Percentiles rank a stretch among this genome's conserved stretches.
Evolutionary conservation across 2,888 invertebrate species (phyloP).

Genomic region (Caenorhabditis sp.): DNA sequence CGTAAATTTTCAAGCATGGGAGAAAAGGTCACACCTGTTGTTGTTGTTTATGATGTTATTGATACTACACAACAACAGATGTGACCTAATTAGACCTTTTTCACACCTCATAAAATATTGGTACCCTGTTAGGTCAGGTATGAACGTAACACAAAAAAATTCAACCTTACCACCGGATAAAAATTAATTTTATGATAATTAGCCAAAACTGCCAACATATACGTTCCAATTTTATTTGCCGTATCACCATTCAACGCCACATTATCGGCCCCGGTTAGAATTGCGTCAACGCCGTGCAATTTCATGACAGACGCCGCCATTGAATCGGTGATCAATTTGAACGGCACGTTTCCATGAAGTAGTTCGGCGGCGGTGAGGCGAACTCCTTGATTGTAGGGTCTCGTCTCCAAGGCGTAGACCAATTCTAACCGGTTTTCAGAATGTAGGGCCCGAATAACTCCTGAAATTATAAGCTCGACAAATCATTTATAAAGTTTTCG

Average conservation of each 20-base stretch:
- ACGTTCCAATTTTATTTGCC: constrained; percentile 84
- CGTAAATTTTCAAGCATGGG: too few species aligned
- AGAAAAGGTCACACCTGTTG: too few species aligned
- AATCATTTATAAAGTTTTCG: too few species aligned
- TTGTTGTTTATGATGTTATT: too few species aligned
- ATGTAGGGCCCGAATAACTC: constrained; percentile 85
- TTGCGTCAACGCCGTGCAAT: constrained; percentile 83
- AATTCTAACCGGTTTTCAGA: constrained; percentile 78
- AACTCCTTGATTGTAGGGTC: constrained; percentile 96
- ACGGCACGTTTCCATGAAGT: constrained; percentile 75
- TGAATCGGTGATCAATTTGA: constrained; percentile 84
- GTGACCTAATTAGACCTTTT: too few species aligned
- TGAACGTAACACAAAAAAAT: neutral
- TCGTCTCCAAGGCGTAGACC: constrained; percentile 94
- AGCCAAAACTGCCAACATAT: constrained; percentile 85
- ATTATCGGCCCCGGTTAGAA: constrained; percentile 94
- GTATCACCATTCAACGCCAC: constrained; percentile 96
- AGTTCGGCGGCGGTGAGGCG: constrained; percentile 94
- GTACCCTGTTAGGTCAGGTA: too few species aligned
- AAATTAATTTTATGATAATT: constrained; percentile 78
- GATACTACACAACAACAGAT: too few species aligned
- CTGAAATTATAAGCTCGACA: constrained; percentile 65
- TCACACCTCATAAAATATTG: too few species aligned
- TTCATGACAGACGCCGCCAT: constrained; percentile 92
- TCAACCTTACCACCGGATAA: constrained; percentile 49